Percentiles rank a stretch among this genome's conserved stretches.
Evolutionary conservation across 2,113 vertebrate species (phyloP).

Genomic region (Raja brachyura): DNA sequence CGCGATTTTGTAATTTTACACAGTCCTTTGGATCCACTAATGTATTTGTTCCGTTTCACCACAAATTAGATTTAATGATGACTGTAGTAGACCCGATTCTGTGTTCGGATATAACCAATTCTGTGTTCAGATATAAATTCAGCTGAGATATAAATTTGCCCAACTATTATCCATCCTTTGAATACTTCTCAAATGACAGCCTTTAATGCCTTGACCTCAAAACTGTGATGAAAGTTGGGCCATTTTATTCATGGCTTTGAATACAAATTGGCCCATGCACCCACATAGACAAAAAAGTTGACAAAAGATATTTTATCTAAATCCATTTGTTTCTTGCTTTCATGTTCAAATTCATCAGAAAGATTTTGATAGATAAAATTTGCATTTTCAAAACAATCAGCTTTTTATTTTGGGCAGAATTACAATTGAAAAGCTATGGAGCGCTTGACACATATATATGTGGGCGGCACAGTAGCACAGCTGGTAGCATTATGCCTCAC

Average conservation of each 20-base stretch:
- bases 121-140: background rate
- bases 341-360: slow-evolving; percentile 24
- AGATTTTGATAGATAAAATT: slow-evolving; percentile 33
- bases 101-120: background rate
- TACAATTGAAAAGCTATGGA: slow-evolving; percentile 1
- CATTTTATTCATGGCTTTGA: slow-evolving; percentile 10
- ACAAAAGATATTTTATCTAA: background rate
- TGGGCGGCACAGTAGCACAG: too few relatives aligned
- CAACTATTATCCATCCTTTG: background rate
- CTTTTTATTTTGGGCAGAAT: slow-evolving; percentile 23
- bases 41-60: background rate
- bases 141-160: too few relatives aligned
- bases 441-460: background rate
- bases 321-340: slow-evolving; percentile 24
- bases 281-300: slow-evolving; percentile 27
- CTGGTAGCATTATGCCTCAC: too few relatives aligned
- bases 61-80: background rate
- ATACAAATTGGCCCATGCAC: slow-evolving; percentile 10
- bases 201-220: slow-evolving; percentile 17
- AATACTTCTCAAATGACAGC: slow-evolving; percentile 7
- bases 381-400: slow-evolving; percentile 19
- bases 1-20: background rate
- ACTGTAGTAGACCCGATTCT: background rate
- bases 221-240: slow-evolving; percentile 24
- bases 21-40: background rate